A percentile compares a stretch with the other conserved stretches of the same genome.
Evolutionary conservation across 2,797 vertebrate genomes (phyloP).

Genomic region (Neosilurus hyrtlii): DNA sequence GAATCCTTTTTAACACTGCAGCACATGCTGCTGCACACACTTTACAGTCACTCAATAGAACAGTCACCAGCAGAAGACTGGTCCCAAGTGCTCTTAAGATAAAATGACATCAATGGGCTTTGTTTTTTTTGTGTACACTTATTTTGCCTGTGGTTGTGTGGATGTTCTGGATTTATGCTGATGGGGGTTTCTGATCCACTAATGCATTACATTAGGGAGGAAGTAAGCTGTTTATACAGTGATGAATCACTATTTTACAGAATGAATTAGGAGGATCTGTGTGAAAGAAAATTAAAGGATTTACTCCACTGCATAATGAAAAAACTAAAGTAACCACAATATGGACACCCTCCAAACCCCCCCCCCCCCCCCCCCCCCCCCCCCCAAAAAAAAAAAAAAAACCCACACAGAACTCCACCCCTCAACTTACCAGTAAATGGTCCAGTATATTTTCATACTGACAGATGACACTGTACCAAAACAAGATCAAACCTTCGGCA

Average conservation of each 20-base stretch:
- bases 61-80: background rate
- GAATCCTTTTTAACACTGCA: background rate
- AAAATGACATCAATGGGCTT: background rate
- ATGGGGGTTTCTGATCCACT: conserved; percentile 50
- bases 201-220: conserved; percentile 45
- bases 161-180: background rate
- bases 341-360: too few species aligned
- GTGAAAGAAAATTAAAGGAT: background rate
- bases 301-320: background rate
- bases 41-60: background rate
- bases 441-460: too few species aligned
- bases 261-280: background rate
- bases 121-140: background rate
- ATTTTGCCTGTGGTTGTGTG: background rate
- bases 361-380: too few species aligned
- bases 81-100: background rate
- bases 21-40: background rate
- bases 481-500: too few species aligned
- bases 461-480: too few species aligned
- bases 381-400: too few species aligned
- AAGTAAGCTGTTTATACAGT: conserved; percentile 34
- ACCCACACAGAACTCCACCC: too few species aligned
- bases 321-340: too few species aligned
- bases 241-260: background rate
- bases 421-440: too few species aligned